These are phyloP conservation scores for Potamarius usumacintae DNA, from an alignment of 2,113 vertebrate species.

Conservation along the genomic window DNA sequence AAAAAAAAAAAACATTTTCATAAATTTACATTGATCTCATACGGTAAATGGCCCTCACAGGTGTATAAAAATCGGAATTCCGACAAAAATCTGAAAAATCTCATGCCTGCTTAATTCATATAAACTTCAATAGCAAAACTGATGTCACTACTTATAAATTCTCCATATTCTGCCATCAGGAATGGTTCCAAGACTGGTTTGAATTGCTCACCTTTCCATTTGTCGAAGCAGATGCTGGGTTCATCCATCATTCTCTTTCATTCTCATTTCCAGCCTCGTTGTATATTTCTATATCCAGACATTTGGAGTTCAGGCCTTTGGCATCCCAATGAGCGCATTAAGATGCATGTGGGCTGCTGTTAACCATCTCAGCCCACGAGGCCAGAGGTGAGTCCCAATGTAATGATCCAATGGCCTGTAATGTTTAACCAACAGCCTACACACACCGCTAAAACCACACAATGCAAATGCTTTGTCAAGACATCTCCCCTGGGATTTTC, in stretches of 20 bases:
- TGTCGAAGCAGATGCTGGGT: not conserved
- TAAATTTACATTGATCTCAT: too few species aligned
- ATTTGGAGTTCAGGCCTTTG: not conserved
- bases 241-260: not conserved
- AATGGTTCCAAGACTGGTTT: not conserved
- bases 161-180: not conserved
- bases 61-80: too few species aligned
- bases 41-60: too few species aligned
- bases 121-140: not conserved
- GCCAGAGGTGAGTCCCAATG: conserved; percentile 25
- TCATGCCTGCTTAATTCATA: not conserved
- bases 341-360: conserved; percentile 5
- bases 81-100: too few species aligned
- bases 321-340: not conserved
- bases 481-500: not conserved
- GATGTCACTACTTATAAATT: not conserved
- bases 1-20: too few species aligned
- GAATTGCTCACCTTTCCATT: not conserved
- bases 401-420: conserved; percentile 24
- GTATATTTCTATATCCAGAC: too few species aligned
- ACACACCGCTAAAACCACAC: conserved; percentile 16
- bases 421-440: conserved; percentile 26
- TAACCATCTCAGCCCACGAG: not conserved
- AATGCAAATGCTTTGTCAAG: conserved; percentile 1
- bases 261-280: not conserved